These are phyloP conservation scores for Barypeithes pellucidus DNA, from an alignment of 2,888 invertebrate species.

Conservation along the genomic window DNA sequence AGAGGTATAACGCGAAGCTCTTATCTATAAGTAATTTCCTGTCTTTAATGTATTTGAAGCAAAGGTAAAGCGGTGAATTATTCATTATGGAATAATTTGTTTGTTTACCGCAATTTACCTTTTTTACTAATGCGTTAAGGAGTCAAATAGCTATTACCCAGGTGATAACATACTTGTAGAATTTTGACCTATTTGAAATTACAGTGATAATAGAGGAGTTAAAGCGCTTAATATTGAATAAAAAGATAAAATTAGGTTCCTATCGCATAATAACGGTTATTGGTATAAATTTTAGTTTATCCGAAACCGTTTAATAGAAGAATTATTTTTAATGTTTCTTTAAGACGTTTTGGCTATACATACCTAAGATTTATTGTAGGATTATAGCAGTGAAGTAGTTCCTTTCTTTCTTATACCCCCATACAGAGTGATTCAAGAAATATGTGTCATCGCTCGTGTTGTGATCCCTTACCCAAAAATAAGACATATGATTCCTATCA, in stretches of 20 bases:
- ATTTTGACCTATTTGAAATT: constrained; percentile 32
- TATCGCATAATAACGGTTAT: no score
- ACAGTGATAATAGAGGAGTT: neutral
- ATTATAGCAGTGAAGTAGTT: no score
- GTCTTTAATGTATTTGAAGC: constrained; percentile 17
- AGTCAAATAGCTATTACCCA: constrained; percentile 30
- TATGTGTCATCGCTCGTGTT: no score
- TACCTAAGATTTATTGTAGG: no score
- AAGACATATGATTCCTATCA: no score
- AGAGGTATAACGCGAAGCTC: constrained; percentile 12
- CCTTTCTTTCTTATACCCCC: no score
- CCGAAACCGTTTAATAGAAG: no score
- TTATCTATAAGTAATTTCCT: constrained; percentile 21
- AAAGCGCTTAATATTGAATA: constrained; percentile 13
- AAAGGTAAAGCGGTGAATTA: constrained; percentile 19
- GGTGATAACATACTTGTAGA: constrained; percentile 27
- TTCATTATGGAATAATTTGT: constrained; percentile 29
- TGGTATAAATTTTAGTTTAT: no score
- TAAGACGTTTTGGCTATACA: no score
- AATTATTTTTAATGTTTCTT: no score
- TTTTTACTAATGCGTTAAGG: constrained; percentile 25
- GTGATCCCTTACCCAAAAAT: no score
- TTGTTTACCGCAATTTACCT: constrained; percentile 24
- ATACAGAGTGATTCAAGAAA: no score
- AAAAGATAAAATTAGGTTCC: neutral